Conservation (phyloP, 2,113 vertebrate genomes). For the Vidua chalybeata region DNA sequence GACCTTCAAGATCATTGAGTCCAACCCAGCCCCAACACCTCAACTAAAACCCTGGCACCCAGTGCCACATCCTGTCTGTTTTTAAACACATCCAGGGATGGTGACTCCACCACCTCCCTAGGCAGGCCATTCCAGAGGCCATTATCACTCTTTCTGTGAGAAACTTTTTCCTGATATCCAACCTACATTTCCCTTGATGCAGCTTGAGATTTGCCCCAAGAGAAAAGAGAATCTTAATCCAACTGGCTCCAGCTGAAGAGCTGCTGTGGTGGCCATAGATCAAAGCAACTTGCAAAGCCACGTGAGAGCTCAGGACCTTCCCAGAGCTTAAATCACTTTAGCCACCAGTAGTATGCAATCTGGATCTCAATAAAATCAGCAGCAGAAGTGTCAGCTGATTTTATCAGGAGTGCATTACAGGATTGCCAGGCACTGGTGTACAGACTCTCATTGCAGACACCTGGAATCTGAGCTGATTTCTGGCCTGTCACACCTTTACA, state of each 20-base stretch:
- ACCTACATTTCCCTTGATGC: neutral
- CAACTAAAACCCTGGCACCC: neutral
- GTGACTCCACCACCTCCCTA: neutral
- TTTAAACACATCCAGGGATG: neutral
- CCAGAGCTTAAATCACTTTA: neutral
- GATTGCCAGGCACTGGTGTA: neutral
- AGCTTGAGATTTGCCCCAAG: neutral
- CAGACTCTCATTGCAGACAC: neutral
- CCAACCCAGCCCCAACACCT: neutral
- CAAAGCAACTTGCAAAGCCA: neutral
- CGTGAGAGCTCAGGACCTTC: neutral
- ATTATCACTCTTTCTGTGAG: neutral
- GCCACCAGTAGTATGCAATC: neutral
- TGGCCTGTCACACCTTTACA: neutral
- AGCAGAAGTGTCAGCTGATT: neutral
- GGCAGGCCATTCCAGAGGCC: neutral
- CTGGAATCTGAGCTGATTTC: neutral
- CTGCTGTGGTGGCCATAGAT: neutral
- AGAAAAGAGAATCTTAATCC: neutral
- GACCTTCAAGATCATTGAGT: accelerated
- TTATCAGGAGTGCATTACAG: neutral
- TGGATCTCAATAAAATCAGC: neutral
- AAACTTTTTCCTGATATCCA: neutral
- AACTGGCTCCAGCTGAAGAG: neutral
- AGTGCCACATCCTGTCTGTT: neutral